Conservation (phyloP, 2,113 vertebrate species). For the Chiloscyllium plagiosum region DNA sequence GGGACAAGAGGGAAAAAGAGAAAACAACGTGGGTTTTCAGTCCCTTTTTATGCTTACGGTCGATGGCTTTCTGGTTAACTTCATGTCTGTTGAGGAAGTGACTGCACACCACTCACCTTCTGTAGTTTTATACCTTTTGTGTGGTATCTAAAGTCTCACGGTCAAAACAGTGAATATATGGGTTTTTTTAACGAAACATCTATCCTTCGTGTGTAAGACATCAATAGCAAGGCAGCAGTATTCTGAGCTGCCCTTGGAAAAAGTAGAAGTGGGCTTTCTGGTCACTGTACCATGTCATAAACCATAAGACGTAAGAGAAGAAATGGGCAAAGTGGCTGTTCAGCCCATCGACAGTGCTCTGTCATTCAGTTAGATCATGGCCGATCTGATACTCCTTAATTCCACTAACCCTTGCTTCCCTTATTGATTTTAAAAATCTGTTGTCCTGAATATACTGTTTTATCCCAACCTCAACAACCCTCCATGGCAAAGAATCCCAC, state of each 20-base stretch:
- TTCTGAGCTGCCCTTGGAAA: background rate
- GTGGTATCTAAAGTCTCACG: background rate
- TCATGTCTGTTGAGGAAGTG: background rate
- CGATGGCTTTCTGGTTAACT: background rate
- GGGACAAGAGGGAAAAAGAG: background rate
- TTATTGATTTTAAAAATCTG: no score
- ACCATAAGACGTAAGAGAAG: no score
- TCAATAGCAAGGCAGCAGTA: background rate
- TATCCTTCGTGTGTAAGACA: background rate
- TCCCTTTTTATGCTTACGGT: background rate
- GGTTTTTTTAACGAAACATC: background rate
- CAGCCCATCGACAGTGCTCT: no score
- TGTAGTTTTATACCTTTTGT: background rate
- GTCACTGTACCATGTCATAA: background rate
- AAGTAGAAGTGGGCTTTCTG: background rate
- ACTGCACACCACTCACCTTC: background rate
- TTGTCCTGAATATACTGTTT: no score
- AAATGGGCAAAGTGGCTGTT: no score
- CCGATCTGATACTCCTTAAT: no score
- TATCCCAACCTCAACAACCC: no score
- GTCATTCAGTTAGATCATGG: no score
- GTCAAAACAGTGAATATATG: background rate
- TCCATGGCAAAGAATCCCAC: no score
- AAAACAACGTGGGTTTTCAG: conserved; percentile 2
- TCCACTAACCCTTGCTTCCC: no score